Evolutionary conservation across 2,888 invertebrate genomes (phyloP).

Genomic region (Eretmocerus hayati): DNA sequence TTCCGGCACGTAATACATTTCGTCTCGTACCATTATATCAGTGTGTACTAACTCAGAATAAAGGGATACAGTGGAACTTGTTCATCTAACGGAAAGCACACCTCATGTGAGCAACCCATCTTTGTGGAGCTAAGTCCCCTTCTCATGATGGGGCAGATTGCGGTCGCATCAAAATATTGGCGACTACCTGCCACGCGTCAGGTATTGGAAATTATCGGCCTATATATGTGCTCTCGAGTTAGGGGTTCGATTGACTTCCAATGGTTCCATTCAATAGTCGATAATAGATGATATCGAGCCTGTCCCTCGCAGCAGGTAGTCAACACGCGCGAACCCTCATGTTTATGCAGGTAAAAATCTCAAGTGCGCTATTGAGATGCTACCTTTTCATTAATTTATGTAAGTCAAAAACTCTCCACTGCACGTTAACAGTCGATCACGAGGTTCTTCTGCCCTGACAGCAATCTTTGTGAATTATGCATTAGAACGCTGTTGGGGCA

Average conservation of each 20-base stretch:
- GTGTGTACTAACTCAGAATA: too few species aligned
- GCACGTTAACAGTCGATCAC: not conserved
- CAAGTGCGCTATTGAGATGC: slow-evolving; percentile 9
- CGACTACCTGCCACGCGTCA: too few species aligned
- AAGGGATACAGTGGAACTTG: too few species aligned
- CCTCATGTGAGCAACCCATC: too few species aligned
- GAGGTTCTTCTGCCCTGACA: not conserved
- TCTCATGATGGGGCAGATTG: too few species aligned
- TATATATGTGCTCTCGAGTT: slow-evolving; percentile 9
- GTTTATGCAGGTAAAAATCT: slow-evolving; percentile 24
- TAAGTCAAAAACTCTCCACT: slow-evolving; percentile 17
- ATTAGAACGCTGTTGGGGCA: too few species aligned
- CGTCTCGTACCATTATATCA: too few species aligned
- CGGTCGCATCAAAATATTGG: too few species aligned
- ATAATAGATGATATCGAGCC: slow-evolving; percentile 29
- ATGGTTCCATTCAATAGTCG: slow-evolving; percentile 31
- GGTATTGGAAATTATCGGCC: slow-evolving; percentile 11
- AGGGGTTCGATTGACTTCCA: slow-evolving; percentile 31
- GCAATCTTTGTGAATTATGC: not conserved
- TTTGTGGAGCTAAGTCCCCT: too few species aligned
- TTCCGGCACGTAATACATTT: too few species aligned
- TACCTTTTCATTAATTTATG: slow-evolving; percentile 21
- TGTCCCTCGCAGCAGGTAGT: slow-evolving; percentile 32
- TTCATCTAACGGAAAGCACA: too few species aligned
- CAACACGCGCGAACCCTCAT: slow-evolving; percentile 27